phyloP scores from a whole-genome alignment of 2,113 vertebrate genomes.

The Connochaetes taurinus region DNA sequence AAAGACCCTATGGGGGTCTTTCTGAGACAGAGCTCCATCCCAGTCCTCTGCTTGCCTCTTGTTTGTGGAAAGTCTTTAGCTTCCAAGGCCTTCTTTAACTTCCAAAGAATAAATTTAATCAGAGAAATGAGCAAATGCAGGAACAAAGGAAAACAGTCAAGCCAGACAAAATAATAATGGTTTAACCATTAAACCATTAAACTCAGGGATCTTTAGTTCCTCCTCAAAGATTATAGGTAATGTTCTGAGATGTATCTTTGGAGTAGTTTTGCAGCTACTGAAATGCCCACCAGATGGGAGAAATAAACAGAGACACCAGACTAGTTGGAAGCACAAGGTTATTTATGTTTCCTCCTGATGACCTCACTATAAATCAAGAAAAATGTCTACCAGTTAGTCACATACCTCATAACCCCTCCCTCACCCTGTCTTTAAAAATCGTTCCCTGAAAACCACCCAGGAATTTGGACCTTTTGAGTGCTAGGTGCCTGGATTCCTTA shows the following conservation, averaged over 20 bases:
- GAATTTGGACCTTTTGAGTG: not conserved
- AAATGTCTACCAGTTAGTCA: not conserved
- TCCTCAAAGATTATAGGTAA: not conserved
- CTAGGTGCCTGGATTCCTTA: not conserved
- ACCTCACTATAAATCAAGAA: not conserved
- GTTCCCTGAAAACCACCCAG: not conserved
- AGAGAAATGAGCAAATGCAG: not conserved
- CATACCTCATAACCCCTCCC: not conserved
- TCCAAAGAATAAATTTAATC: not conserved
- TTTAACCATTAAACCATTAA: not conserved
- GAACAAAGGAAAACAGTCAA: not conserved
- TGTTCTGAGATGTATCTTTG: not conserved
- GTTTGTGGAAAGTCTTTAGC: not conserved
- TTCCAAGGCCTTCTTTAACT: not conserved
- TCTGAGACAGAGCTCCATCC: not conserved
- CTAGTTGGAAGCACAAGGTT: not conserved
- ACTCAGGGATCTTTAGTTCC: not conserved
- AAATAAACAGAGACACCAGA: not conserved
- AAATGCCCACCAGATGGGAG: not conserved
- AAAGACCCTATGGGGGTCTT: not conserved
- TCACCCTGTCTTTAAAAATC: not conserved
- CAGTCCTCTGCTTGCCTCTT: not conserved
- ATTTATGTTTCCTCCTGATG: not conserved
- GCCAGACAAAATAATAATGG: not conserved
- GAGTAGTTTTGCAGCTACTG: not conserved